Percentiles rank a stretch among this genome's conserved stretches.
Conservation (phyloP, 1,140 invertebrate genomes). For the Calycopis cecrops region DNA sequence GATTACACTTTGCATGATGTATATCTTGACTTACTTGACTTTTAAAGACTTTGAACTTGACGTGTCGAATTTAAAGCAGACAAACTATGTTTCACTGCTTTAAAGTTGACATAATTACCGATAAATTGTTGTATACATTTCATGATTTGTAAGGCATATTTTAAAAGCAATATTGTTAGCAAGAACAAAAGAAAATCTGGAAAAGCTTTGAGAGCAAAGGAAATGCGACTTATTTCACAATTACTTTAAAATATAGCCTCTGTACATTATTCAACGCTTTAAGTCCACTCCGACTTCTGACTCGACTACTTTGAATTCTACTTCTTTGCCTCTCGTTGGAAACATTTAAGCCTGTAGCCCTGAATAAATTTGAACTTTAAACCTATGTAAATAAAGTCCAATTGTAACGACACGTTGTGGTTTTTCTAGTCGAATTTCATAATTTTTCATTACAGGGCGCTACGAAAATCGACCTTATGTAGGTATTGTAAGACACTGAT, state of each 20-base stretch:
- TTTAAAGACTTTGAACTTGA: too few species aligned
- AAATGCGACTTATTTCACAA: conserved; percentile 42
- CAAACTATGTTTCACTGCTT: too few species aligned
- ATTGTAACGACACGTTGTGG: conserved; percentile 57
- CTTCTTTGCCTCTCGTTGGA: conserved; percentile 47
- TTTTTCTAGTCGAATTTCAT: too few species aligned
- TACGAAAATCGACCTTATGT: conserved; percentile 32
- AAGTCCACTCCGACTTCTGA: conserved; percentile 49
- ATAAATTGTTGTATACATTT: too few species aligned
- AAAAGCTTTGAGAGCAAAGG: not conserved
- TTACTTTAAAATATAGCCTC: conserved; percentile 39
- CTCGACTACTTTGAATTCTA: conserved; percentile 57
- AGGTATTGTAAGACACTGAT: conserved; percentile 28
- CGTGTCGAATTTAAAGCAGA: too few species aligned
- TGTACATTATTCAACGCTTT: conserved; percentile 54
- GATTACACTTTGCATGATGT: too few species aligned
- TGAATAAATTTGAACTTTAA: conserved; percentile 45
- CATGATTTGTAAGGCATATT: too few species aligned
- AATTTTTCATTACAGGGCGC: conserved; percentile 20
- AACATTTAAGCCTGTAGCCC: conserved; percentile 15
- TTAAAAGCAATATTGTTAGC: too few species aligned
- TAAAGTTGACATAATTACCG: too few species aligned
- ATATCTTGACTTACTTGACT: too few species aligned
- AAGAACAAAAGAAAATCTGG: not conserved
- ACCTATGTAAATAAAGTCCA: conserved; percentile 50